Base-by-base conservation (phyloP, 2,113 vertebrate species). In the Sinocyclocheilus anshuiensis region DNA sequence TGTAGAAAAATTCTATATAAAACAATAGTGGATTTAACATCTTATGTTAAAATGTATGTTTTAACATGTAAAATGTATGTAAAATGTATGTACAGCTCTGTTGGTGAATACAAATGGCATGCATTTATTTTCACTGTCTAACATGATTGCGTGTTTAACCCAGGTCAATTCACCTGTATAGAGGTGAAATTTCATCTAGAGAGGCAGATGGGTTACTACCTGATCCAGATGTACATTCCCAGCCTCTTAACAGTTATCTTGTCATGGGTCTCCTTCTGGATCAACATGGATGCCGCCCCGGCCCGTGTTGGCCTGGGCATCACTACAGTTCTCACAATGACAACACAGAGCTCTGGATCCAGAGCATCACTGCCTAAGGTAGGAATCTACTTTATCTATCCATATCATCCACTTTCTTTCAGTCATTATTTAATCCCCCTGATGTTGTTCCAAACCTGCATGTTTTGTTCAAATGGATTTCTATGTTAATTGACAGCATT, bases 151-250 rank as follows among this genome's bases (percentile, higher is more conserved):
- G 0, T 85, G 86, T 90, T 87, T 89, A 26, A 85, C 77, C 0
- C 87, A 99, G 97, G 97, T 87, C 97, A 97, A 92, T 99, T 99
- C 92, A 98, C 97, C 88, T 99, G 97, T 92, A 99, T 99, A 0
- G 97, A 98, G 92, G 97, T 98, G 69, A 98, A 97, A 90, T 99
- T 99, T 95, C 97, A 98, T 93, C 92, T 99, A 93, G 97, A 98
- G 92, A 92, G 97, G 84, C 97, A 99, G 90, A 99, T 99, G 97
- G 97, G 97, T 76, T 98, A 99, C 90, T 99, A 98, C 91, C 93
- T 98, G 91, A 99, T 99, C 92, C 97, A 99, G 95, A 99, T 98
- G 97, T 99, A 99, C 92, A 98, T 99, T 79, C 97, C 97, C 42
- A 98, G 97, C 87, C 94, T 99, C 20, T 95, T 98, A 86, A 99